Conservation (phyloP, 2,113 vertebrate species). For the Ardeotis arabs region DNA sequence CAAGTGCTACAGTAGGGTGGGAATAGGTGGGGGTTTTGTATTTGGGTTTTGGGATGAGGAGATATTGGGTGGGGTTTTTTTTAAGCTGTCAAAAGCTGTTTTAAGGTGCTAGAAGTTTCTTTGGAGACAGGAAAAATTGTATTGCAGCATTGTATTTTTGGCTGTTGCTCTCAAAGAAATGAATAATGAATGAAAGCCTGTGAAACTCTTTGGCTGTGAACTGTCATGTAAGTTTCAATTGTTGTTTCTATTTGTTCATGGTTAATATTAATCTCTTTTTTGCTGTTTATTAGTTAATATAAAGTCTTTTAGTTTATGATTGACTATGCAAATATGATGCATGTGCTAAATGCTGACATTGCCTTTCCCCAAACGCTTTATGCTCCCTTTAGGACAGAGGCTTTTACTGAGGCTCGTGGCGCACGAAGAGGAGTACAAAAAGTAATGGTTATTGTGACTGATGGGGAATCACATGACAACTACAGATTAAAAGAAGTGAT, state of each 20-base stretch:
- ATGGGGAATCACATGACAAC: slow-evolving; percentile 94
- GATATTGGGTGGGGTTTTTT: not conserved
- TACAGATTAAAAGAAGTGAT: slow-evolving; percentile 80
- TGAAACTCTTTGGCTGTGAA: not conserved
- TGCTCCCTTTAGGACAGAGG: slow-evolving; percentile 81
- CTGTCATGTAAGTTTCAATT: not conserved
- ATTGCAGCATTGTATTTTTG: not conserved
- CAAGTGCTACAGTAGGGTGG: not conserved
- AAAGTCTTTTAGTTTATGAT: not conserved
- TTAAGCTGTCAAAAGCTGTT: not conserved
- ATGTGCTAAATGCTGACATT: not conserved
- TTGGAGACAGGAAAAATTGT: not conserved
- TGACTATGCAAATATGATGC: not conserved
- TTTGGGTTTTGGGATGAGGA: not conserved
- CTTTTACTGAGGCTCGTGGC: slow-evolving; percentile 87
- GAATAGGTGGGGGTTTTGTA: not conserved
- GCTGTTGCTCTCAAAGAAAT: not conserved
- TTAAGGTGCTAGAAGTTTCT: not conserved
- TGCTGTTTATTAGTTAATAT: not conserved
- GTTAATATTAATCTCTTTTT: not conserved
- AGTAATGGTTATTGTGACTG: slow-evolving; percentile 97
- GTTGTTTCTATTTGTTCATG: not conserved
- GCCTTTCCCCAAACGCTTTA: not conserved
- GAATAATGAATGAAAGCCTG: not conserved
- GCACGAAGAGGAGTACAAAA: slow-evolving; percentile 90